phyloP scores from a whole-genome alignment of 1,140 invertebrate species.

The Drosophila sp. region DNA sequence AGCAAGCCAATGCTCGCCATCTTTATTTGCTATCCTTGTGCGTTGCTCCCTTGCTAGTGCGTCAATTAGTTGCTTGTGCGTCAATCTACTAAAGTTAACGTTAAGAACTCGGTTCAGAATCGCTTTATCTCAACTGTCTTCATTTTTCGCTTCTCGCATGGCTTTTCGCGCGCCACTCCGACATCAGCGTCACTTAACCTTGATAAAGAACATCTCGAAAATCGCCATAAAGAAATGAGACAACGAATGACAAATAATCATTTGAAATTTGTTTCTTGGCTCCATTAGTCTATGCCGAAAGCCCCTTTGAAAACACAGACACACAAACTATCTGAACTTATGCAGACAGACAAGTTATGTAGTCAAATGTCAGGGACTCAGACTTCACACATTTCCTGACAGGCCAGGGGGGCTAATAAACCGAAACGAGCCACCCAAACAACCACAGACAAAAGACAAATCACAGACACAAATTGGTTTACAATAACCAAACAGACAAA shows the following conservation, averaged over 20 bases:
- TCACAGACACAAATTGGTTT: conserved; percentile 77
- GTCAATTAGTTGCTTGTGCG: too few species aligned
- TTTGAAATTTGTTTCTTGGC: not conserved
- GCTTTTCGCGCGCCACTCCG: too few species aligned
- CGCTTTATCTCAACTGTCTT: too few species aligned
- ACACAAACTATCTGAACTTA: conserved; percentile 12
- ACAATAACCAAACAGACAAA: conserved; percentile 61
- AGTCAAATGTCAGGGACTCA: conserved; percentile 48
- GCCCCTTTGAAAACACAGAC: not conserved
- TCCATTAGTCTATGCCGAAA: not conserved
- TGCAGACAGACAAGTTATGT: conserved; percentile 1
- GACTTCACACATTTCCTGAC: conserved; percentile 36
- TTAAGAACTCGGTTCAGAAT: too few species aligned
- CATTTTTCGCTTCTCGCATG: too few species aligned
- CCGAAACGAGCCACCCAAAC: conserved; percentile 25
- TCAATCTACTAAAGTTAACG: too few species aligned
- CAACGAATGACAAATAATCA: not conserved
- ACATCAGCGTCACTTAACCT: too few species aligned
- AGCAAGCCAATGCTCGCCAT: too few species aligned
- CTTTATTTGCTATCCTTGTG: too few species aligned
- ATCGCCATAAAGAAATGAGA: not conserved
- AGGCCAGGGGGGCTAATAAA: conserved; percentile 38
- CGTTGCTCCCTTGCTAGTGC: too few species aligned
- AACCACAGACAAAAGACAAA: conserved; percentile 60
- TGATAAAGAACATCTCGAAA: too few species aligned